Percentiles rank a stretch among this genome's conserved stretches.
phyloP scores from a whole-genome alignment of 2,797 vertebrate species.

The Dermochelys coriacea region DNA sequence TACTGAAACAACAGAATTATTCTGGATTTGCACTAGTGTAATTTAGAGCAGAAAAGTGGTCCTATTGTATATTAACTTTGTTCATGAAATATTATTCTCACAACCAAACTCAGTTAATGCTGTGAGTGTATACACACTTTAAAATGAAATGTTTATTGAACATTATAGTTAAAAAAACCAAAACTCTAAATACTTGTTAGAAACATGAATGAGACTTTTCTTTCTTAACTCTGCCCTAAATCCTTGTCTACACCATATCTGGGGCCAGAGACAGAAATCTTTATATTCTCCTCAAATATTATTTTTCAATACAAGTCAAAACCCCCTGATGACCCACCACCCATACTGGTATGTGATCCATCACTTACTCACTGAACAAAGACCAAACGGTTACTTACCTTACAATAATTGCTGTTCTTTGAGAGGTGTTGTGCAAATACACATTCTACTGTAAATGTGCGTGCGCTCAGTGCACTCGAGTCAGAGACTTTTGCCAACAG shows the following conservation, averaged over 20 bases:
- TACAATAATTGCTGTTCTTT: no score
- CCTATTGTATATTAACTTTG: background rate
- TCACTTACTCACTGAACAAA: background rate
- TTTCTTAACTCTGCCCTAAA: background rate
- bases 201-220: background rate
- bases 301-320: background rate
- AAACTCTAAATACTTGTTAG: background rate
- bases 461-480: no score
- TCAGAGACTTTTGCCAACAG: no score
- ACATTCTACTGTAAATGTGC: no score
- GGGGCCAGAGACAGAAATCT: background rate
- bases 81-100: background rate
- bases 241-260: background rate
- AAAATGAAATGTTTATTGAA: background rate
- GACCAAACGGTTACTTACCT: no score
- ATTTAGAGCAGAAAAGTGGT: background rate
- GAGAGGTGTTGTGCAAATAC: no score
- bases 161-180: background rate
- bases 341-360: background rate
- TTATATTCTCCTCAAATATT: background rate
- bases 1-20: background rate
- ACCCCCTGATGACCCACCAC: background rate
- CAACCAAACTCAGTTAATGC: background rate
- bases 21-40: background rate
- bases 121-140: background rate